phyloP scores from a whole-genome alignment of 2,113 vertebrate genomes.

The Protomyctophum bolini region DNA sequence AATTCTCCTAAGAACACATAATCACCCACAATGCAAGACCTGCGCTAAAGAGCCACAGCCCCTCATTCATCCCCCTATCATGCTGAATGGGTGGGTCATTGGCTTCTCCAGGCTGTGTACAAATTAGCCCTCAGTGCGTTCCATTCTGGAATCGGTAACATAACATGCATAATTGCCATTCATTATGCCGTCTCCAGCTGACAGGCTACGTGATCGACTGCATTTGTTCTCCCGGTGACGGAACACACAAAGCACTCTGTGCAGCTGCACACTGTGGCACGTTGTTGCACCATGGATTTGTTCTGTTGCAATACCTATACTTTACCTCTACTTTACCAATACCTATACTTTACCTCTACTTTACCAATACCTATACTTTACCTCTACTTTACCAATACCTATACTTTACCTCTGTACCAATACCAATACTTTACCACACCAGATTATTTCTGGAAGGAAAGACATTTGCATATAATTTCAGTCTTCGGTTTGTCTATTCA shows the following conservation, averaged over 20 bases:
- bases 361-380: no score
- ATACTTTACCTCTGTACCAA: no score
- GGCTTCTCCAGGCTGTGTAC: constrained; percentile 1
- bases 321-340: neutral
- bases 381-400: no score
- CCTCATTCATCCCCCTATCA: constrained; percentile 16
- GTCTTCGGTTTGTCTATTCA: no score
- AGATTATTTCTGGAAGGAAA: no score
- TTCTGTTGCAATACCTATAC: constrained; percentile 17
- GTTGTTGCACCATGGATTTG: neutral
- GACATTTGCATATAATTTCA: no score
- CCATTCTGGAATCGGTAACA: constrained; percentile 11
- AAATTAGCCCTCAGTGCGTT: constrained; percentile 9
- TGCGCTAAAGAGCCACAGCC: constrained; percentile 7
- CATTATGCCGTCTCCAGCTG: constrained; percentile 15
- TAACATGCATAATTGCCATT: constrained; percentile 20
- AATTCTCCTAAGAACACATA: constrained; percentile 26
- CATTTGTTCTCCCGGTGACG: constrained; percentile 6
- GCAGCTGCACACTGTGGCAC: constrained; percentile 1
- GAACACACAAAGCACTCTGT: neutral
- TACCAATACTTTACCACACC: no score
- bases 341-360: neutral
- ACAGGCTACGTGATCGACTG: constrained; percentile 8
- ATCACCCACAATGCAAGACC: constrained; percentile 29
- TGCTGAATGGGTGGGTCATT: neutral